Percentiles rank a stretch among this genome's conserved stretches.
These are phyloP conservation scores for Oasisia sp. DNA, from an alignment of 2,888 invertebrate genomes.

Conservation along the genomic window DNA sequence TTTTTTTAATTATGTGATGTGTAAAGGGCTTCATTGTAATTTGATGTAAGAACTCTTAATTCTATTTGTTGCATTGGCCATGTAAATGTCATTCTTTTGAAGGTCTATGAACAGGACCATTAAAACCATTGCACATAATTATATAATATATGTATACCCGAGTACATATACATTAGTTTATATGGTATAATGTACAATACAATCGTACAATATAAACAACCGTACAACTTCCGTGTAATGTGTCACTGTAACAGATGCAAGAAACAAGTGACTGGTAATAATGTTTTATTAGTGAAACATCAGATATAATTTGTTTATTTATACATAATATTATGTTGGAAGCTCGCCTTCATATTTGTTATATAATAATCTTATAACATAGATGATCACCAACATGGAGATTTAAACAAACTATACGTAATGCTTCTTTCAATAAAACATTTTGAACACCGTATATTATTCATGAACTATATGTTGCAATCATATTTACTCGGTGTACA, in stretches of 20 bases:
- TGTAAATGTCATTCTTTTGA: too few relatives aligned
- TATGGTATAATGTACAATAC: too few relatives aligned
- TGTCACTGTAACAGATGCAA: not conserved
- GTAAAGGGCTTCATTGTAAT: too few relatives aligned
- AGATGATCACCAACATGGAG: not conserved
- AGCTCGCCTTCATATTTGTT: not conserved
- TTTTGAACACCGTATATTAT: not conserved
- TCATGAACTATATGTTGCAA: not conserved
- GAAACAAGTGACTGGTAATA: not conserved
- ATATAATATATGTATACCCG: too few relatives aligned
- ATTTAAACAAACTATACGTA: slow-evolving; percentile 17
- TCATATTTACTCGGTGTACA: not conserved
- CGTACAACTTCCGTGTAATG: not conserved
- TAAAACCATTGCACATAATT: too few relatives aligned
- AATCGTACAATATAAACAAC: too few relatives aligned
- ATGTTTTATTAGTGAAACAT: slow-evolving; percentile 2
- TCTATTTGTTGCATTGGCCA: too few relatives aligned
- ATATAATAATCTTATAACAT: not conserved
- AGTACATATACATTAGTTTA: too few relatives aligned
- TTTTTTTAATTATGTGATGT: too few relatives aligned
- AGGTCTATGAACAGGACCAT: too few relatives aligned
- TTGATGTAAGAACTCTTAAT: too few relatives aligned
- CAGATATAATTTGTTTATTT: not conserved
- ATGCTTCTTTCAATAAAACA: not conserved
- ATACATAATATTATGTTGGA: not conserved